phyloP scores from a whole-genome alignment of 2,888 invertebrate species.

The Drosophila maculinotata region DNA sequence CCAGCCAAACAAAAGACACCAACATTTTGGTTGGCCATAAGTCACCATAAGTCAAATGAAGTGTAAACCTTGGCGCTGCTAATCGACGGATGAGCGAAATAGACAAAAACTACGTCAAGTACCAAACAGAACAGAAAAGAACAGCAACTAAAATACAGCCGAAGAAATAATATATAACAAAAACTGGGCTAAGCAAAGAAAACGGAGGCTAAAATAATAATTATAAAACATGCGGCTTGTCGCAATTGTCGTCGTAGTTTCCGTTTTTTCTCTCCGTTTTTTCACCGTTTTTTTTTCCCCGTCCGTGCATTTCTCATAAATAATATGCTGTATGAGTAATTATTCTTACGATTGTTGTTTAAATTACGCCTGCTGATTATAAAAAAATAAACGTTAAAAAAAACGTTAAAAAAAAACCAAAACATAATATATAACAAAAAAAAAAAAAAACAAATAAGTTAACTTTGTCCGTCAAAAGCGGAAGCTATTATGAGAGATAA shows the following conservation, averaged over 20 bases:
- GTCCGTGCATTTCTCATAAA: constrained; percentile 49
- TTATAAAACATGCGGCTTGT: constrained; percentile 31
- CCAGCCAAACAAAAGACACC: background rate
- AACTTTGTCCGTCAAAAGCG: constrained; percentile 43
- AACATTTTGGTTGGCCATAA: constrained; percentile 29
- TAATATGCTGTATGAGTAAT: constrained; percentile 49
- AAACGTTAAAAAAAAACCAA: constrained; percentile 1
- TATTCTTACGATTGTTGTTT: constrained; percentile 51
- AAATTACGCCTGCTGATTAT: constrained; percentile 31
- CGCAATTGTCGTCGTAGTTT: constrained; percentile 18
- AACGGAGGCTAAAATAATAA: constrained; percentile 53
- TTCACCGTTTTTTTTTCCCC: too few relatives aligned
- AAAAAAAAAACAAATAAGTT: constrained; percentile 6
- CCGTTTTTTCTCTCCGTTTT: constrained; percentile 10
- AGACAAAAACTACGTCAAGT: background rate
- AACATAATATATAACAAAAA: constrained; percentile 3
- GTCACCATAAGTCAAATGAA: constrained; percentile 39
- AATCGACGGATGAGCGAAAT: constrained; percentile 47
- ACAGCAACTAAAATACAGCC: constrained; percentile 25
- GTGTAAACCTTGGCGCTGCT: constrained; percentile 50
- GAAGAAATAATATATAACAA: constrained; percentile 15
- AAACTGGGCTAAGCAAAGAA: constrained; percentile 59
- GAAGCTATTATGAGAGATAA: constrained; percentile 66
- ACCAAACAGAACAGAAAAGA: constrained; percentile 2
- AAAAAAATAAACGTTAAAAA: constrained; percentile 26